Evolutionary conservation across 2,888 invertebrate species (phyloP).

Genomic region (Acanthosepion lycidas): DNA sequence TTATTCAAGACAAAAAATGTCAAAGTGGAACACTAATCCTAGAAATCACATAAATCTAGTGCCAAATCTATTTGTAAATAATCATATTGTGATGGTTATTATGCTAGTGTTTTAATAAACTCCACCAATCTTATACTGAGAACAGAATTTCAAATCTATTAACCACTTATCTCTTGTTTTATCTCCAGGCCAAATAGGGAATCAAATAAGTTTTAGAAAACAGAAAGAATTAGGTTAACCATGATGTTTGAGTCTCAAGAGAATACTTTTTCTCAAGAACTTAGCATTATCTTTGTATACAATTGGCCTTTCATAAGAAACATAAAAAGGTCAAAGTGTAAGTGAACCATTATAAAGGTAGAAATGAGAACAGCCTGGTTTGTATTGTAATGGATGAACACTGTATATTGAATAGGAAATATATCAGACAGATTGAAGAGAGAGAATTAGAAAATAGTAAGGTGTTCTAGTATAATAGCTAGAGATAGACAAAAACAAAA

Average conservation of each 20-base stretch:
- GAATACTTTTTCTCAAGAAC: background rate
- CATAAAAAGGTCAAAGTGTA: background rate
- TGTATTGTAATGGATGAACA: background rate
- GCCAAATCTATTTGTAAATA: no score
- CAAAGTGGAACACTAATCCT: no score
- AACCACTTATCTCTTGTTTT: background rate
- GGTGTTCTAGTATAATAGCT: no score
- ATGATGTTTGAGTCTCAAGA: background rate
- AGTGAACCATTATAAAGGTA: background rate
- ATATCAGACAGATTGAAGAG: background rate
- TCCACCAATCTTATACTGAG: background rate
- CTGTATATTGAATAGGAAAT: background rate
- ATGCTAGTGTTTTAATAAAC: background rate
- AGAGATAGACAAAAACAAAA: no score
- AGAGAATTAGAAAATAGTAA: background rate
- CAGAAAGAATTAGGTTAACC: background rate
- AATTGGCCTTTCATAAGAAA: background rate
- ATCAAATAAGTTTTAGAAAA: background rate
- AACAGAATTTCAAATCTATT: background rate
- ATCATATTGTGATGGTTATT: no score
- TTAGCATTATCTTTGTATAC: background rate
- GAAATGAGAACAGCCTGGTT: background rate
- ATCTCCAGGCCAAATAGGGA: background rate
- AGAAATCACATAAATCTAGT: no score
- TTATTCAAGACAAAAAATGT: no score